Percentiles rank a stretch among this genome's conserved stretches.
These are phyloP conservation scores for Pampusana beccarii DNA, from an alignment of 2,113 vertebrate genomes.

Conservation along the genomic window DNA sequence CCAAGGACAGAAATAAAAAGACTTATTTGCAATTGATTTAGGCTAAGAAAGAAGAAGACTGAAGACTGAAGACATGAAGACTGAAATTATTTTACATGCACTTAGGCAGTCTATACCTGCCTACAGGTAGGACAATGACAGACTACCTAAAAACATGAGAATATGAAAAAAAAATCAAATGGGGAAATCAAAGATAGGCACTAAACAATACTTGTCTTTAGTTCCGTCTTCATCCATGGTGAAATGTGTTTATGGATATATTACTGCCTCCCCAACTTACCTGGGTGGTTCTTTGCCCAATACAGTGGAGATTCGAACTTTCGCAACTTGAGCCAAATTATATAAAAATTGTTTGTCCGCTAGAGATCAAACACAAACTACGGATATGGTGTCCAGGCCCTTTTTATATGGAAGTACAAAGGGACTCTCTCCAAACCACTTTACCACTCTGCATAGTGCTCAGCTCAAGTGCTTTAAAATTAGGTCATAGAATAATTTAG, in stretches of 20 bases:
- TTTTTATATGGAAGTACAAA: neutral
- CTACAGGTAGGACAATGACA: neutral
- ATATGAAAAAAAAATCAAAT: neutral
- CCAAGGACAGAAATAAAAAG: neutral
- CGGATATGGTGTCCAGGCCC: neutral
- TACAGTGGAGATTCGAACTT: neutral
- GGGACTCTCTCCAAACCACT: neutral
- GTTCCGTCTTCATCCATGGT: neutral
- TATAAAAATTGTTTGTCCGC: neutral
- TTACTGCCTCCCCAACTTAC: neutral
- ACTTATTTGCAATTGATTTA: neutral
- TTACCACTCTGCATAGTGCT: neutral
- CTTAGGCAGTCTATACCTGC: neutral
- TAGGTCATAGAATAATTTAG: neutral
- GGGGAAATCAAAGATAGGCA: neutral
- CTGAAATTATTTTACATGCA: neutral
- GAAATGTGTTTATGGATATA: neutral
- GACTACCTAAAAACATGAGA: neutral
- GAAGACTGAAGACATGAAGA: too few relatives aligned
- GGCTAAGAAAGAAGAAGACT: neutral
- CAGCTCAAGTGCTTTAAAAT: neutral
- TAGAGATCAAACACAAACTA: neutral
- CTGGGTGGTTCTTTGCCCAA: neutral
- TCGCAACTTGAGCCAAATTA: neutral
- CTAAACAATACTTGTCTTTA: neutral